phyloP scores from a whole-genome alignment of 2,113 vertebrate species.

The Setophaga petechia region DNA sequence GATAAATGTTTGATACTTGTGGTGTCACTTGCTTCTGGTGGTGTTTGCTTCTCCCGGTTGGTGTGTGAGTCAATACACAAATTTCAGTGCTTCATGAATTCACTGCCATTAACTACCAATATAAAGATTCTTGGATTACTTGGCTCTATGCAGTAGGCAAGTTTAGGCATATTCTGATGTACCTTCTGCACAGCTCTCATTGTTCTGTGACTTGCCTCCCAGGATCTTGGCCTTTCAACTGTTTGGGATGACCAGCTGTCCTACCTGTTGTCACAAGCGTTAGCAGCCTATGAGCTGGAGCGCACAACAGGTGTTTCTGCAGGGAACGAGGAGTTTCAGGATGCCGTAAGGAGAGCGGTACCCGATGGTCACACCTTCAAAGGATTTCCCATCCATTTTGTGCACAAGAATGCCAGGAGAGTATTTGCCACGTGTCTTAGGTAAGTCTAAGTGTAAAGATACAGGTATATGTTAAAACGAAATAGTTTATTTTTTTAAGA shows the following conservation, averaged over 20 bases:
- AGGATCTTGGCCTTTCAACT: constrained; percentile 90
- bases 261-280: constrained; percentile 91
- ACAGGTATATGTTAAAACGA: background rate
- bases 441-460: constrained; percentile 66
- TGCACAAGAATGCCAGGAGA: constrained; percentile 90
- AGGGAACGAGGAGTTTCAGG: constrained; percentile 97
- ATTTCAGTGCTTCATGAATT: background rate
- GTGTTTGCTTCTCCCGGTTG: background rate
- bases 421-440: constrained; percentile 90
- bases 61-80: background rate
- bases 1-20: background rate
- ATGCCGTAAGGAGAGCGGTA: constrained; percentile 89
- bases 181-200: background rate
- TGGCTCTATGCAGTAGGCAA: background rate
- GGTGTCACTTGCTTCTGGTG: background rate
- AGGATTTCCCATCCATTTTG: constrained; percentile 95
- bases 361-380: constrained; percentile 98
- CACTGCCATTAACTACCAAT: background rate
- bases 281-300: constrained; percentile 94
- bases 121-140: background rate
- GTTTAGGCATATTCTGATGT: background rate
- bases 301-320: constrained; percentile 87
- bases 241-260: constrained; percentile 96
- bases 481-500: background rate
- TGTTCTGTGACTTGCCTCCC: background rate